Conservation (phyloP, 2,888 invertebrate species). For the Nycteola revayana region DNA sequence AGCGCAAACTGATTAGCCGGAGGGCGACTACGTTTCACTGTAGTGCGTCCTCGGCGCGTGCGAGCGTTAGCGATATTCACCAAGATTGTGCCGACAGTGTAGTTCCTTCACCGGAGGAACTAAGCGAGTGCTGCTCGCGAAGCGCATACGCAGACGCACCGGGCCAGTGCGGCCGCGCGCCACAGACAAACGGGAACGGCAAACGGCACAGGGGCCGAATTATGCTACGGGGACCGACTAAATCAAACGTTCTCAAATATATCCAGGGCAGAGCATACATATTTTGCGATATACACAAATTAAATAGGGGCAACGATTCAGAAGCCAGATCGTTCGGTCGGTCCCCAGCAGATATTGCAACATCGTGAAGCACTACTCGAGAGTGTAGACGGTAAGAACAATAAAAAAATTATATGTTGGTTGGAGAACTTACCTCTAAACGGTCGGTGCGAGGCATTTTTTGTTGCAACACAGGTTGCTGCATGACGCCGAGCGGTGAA, state of each 20-base stretch:
- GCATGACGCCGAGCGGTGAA: conserved; percentile 93
- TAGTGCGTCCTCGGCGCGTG: conserved; percentile 15
- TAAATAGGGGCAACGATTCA: neutral
- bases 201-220: conserved; percentile 50
- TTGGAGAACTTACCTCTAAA: conserved; percentile 90
- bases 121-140: conserved; percentile 78
- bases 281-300: no score
- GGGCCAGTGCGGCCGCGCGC: conserved; percentile 55
- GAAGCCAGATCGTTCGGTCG: conserved; percentile 47
- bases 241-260: neutral
- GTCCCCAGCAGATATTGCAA: conserved; percentile 59
- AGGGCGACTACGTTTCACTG: conserved; percentile 10
- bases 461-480: conserved; percentile 94
- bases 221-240: conserved; percentile 60
- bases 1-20: conserved; percentile 41
- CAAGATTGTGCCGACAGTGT: conserved; percentile 58
- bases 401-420: neutral
- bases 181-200: conserved; percentile 62
- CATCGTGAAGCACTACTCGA: conserved; percentile 64
- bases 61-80: conserved; percentile 15
- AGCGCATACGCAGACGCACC: conserved; percentile 62
- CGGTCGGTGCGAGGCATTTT: conserved; percentile 97
- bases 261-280: neutral
- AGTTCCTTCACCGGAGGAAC: conserved; percentile 61
- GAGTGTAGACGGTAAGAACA: conserved; percentile 30